Percentiles rank a stretch among this genome's conserved stretches.
These are phyloP conservation scores for Pholis gunnellus DNA, from an alignment of 2,113 vertebrate genomes.

Conservation along the genomic window DNA sequence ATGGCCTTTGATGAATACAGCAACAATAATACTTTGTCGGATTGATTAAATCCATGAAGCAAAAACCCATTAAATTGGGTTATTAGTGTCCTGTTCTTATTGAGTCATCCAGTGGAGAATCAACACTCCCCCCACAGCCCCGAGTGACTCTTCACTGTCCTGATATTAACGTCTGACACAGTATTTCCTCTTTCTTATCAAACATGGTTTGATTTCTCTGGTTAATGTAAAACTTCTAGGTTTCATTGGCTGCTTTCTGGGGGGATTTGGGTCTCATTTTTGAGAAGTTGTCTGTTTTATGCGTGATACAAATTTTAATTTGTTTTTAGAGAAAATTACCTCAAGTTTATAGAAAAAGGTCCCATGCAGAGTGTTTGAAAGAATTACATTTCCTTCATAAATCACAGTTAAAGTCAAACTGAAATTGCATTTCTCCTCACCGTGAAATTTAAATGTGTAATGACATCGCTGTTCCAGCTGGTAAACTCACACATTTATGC, in stretches of 20 bases:
- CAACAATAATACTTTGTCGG: conserved; percentile 37
- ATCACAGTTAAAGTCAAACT: neutral
- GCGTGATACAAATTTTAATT: too few relatives aligned
- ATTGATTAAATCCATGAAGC: conserved; percentile 49
- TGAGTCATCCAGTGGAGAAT: conserved; percentile 61
- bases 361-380: neutral
- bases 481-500: too few relatives aligned
- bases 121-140: conserved; percentile 20
- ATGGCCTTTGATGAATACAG: conserved; percentile 30
- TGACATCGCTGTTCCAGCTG: too few relatives aligned
- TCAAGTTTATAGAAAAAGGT: neutral
- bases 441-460: too few relatives aligned
- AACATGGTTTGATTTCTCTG: neutral
- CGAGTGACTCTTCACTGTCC: conserved; percentile 42
- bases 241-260: too few relatives aligned
- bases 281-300: neutral
- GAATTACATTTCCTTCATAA: neutral
- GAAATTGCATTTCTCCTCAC: too few relatives aligned
- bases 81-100: conserved; percentile 56
- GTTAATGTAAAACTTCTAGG: too few relatives aligned
- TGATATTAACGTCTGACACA: conserved; percentile 4
- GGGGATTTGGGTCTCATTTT: neutral
- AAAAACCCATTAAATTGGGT: conserved; percentile 36
- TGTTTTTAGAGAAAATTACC: too few relatives aligned
- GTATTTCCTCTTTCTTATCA: conserved; percentile 7